These are phyloP conservation scores for Callyntrura guangdongensis DNA, from an alignment of 2,888 invertebrate genomes.

Conservation along the genomic window DNA sequence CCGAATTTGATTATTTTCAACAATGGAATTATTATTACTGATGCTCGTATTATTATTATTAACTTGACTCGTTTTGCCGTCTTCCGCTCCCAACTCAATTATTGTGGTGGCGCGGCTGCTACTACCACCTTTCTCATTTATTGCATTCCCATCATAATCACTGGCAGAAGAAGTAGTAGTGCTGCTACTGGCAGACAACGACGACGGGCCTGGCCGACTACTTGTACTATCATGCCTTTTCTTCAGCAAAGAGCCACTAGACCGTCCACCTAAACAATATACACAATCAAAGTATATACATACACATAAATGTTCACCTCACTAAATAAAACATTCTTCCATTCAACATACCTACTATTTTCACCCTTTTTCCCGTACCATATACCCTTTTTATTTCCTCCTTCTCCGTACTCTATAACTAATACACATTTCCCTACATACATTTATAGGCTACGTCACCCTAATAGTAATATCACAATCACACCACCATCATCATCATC, in stretches of 20 bases:
- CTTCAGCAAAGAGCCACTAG: slow-evolving; percentile 11
- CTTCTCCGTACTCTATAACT: not conserved
- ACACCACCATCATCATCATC: slow-evolving; percentile 48
- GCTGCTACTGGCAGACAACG: slow-evolving; percentile 65
- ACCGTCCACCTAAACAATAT: slow-evolving; percentile 68
- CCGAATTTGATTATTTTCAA: slow-evolving; percentile 40
- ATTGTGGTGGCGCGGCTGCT: slow-evolving; percentile 68
- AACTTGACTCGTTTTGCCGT: slow-evolving; percentile 47
- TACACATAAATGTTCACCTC: slow-evolving; percentile 6
- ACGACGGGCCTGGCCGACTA: slow-evolving; percentile 77
- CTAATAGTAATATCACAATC: slow-evolving; percentile 60
- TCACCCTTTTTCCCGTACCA: slow-evolving; percentile 36
- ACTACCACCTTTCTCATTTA: slow-evolving; percentile 74
- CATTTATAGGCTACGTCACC: slow-evolving; percentile 48
- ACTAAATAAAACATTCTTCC: slow-evolving; percentile 16
- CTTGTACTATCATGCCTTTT: slow-evolving; percentile 55
- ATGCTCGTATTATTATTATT: slow-evolving; percentile 17
- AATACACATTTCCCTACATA: not conserved
- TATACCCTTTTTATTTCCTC: slow-evolving; percentile 16
- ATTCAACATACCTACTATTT: slow-evolving; percentile 39
- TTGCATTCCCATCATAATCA: slow-evolving; percentile 62
- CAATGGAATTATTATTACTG: slow-evolving; percentile 34
- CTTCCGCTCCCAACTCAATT: slow-evolving; percentile 74
- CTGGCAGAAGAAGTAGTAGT: slow-evolving; percentile 15
- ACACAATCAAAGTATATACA: slow-evolving; percentile 54